phyloP scores from a whole-genome alignment of 2,113 vertebrate genomes.

The Silurus meridionalis region DNA sequence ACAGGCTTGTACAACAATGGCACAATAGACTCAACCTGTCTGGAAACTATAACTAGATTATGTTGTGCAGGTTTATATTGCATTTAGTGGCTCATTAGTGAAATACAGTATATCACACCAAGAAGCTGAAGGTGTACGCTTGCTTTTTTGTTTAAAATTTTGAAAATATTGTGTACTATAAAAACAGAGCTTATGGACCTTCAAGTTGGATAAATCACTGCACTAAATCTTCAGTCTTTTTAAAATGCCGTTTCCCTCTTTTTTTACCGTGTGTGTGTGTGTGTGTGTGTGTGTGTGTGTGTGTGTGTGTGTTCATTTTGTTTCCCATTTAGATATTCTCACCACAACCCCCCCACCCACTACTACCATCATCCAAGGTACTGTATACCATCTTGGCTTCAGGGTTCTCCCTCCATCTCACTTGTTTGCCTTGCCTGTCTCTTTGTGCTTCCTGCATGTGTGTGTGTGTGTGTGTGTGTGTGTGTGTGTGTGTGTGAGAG shows the following conservation, averaged over 20 bases:
- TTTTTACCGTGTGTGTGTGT: constrained; percentile 48
- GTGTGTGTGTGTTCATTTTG: constrained; percentile 66
- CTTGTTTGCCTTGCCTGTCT: constrained; percentile 18
- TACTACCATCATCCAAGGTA: constrained; percentile 74
- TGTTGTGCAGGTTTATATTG: neutral
- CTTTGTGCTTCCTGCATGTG: constrained; percentile 18
- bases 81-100: neutral
- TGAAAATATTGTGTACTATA: neutral
- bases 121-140: neutral
- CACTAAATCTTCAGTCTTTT: constrained; percentile 48
- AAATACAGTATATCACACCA: neutral
- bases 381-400: constrained; percentile 71
- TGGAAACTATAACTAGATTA: constrained; percentile 16
- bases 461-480: constrained; percentile 41
- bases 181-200: neutral
- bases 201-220: constrained; percentile 29
- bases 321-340: constrained; percentile 79
- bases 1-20: constrained; percentile 11
- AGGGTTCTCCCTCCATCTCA: constrained; percentile 60
- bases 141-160: neutral
- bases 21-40: constrained; percentile 24
- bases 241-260: constrained; percentile 56
- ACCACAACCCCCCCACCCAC: constrained; percentile 78
- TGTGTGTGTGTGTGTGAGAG: constrained; percentile 10
- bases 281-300: constrained; percentile 49